Conservation (phyloP, 2,888 invertebrate genomes). For the Leucania comma region DNA sequence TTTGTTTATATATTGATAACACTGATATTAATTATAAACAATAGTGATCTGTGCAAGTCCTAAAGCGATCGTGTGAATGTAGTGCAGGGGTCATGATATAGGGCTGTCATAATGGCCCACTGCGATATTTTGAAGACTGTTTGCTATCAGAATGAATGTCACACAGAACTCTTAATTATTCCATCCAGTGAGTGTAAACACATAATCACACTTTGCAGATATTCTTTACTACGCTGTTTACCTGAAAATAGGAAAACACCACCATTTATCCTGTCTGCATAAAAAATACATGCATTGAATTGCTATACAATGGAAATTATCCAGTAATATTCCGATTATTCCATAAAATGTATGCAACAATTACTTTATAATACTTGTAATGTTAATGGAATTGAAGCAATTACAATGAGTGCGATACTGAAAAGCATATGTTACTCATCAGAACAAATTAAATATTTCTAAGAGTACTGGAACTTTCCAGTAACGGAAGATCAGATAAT, state of each 20-base stretch:
- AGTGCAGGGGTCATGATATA: constrained; percentile 15
- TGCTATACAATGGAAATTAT: constrained; percentile 24
- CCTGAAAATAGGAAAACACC: constrained; percentile 42
- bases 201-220: background rate
- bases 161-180: constrained; percentile 13
- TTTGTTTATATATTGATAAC: constrained; percentile 37
- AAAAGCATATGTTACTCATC: constrained; percentile 8
- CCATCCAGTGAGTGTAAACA: constrained; percentile 6
- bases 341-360: constrained; percentile 11
- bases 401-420: constrained; percentile 12
- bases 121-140: background rate
- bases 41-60: constrained; percentile 12
- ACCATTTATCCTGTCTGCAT: constrained; percentile 36
- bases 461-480: background rate
- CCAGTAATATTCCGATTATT: background rate
- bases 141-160: background rate
- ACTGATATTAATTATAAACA: background rate
- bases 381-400: background rate
- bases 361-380: constrained; percentile 2
- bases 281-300: constrained; percentile 31
- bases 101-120: background rate
- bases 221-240: constrained; percentile 48
- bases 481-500: background rate
- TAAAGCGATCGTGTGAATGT: constrained; percentile 16
- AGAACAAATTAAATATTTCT: constrained; percentile 8